These are phyloP conservation scores for Schrankia costaestrigalis DNA, from an alignment of 2,888 invertebrate genomes.

Conservation along the genomic window DNA sequence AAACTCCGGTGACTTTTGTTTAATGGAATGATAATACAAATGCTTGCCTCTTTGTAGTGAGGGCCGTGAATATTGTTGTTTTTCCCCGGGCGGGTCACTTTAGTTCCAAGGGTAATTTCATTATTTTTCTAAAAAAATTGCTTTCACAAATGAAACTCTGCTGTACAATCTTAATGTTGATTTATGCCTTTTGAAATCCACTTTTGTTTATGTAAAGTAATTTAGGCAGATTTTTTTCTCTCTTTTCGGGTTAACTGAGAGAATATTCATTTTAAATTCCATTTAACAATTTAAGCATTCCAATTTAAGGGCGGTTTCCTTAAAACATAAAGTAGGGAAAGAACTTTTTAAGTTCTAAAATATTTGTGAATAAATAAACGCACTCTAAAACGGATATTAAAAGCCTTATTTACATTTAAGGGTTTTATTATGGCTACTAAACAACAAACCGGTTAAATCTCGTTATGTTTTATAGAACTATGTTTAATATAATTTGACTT, in stretches of 20 bases:
- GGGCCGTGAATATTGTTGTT: constrained; percentile 72
- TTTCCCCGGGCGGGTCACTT: constrained; percentile 73
- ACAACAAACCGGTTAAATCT: constrained; percentile 14
- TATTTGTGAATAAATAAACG: constrained; percentile 3
- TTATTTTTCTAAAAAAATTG: constrained; percentile 66
- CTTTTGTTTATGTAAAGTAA: constrained; percentile 48
- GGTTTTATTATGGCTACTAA: too few species aligned
- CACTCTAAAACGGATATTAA: constrained; percentile 9
- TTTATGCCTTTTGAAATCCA: constrained; percentile 56
- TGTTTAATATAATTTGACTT: constrained; percentile 29
- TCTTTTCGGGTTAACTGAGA: constrained; percentile 28
- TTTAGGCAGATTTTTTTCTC: constrained; percentile 37
- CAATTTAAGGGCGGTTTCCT: constrained; percentile 16
- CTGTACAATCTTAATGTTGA: constrained; percentile 57
- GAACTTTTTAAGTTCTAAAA: constrained; percentile 12
- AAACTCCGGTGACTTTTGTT: constrained; percentile 79
- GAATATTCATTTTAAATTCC: constrained; percentile 21
- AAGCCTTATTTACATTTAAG: constrained; percentile 13
- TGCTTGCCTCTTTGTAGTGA: constrained; percentile 76
- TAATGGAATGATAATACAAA: constrained; percentile 81
- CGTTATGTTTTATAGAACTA: constrained; percentile 24
- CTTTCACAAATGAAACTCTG: constrained; percentile 60
- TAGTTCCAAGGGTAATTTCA: constrained; percentile 74
- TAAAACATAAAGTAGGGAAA: constrained; percentile 16
- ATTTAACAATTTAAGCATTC: constrained; percentile 16